Evolutionary conservation across 2,888 invertebrate species (phyloP).

Genomic region (Protophormia terraenovae): DNA sequence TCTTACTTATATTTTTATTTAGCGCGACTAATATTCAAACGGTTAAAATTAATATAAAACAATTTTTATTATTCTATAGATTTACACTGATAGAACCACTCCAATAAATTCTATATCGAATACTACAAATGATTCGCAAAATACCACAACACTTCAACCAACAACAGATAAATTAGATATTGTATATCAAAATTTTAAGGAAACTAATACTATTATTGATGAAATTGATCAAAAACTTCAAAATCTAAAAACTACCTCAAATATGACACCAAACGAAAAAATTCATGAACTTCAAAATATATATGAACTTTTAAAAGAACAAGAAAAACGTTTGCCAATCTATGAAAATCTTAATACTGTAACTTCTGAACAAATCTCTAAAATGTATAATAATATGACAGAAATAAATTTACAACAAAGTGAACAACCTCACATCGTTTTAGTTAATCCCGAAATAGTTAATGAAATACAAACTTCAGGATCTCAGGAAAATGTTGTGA

Average conservation of each 20-base stretch:
- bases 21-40: too few relatives aligned
- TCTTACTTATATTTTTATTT: too few relatives aligned
- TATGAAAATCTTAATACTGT: conserved; percentile 28
- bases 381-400: neutral
- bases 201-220: conserved; percentile 31
- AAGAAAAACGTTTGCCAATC: conserved; percentile 27
- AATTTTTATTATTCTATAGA: neutral
- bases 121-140: neutral
- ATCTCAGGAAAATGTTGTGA: neutral
- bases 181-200: conserved; percentile 20
- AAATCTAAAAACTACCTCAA: conserved; percentile 15
- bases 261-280: conserved; percentile 19
- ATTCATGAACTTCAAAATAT: conserved; percentile 31
- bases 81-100: neutral
- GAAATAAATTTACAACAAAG: neutral
- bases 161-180: conserved; percentile 7
- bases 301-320: conserved; percentile 40
- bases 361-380: neutral
- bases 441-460: conserved; percentile 19
- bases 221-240: conserved; percentile 27
- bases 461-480: conserved; percentile 24
- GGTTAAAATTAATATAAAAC: neutral
- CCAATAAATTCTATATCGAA: neutral
- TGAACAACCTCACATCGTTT: conserved; percentile 3
- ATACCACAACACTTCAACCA: neutral